Percentiles rank a stretch among this genome's conserved stretches.
phyloP scores from a whole-genome alignment of 2,797 vertebrate species.

The Coregonus sp. region DNA sequence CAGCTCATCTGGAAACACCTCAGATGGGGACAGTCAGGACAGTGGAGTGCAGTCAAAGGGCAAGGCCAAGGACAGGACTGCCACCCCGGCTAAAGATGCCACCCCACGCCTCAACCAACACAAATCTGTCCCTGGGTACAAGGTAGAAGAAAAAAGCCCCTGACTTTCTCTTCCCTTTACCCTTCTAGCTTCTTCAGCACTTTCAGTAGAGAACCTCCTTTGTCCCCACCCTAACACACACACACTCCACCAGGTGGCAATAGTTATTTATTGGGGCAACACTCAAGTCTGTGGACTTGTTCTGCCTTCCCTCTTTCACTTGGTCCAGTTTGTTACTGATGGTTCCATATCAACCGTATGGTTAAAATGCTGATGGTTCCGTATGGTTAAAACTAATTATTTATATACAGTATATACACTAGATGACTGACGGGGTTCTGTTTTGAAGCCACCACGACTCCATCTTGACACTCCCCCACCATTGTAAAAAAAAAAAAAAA shows the following conservation, averaged over 20 bases:
- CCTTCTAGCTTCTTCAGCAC: slow-evolving; percentile 13
- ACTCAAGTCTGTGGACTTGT: too few relatives aligned
- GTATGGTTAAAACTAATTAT: too few relatives aligned
- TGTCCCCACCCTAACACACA: slow-evolving; percentile 1
- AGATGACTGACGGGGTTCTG: too few relatives aligned
- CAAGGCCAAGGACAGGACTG: slow-evolving; percentile 89
- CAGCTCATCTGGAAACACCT: slow-evolving; percentile 93
- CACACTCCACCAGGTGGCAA: slow-evolving; percentile 50
- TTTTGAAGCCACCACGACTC: too few relatives aligned
- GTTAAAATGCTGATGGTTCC: too few relatives aligned
- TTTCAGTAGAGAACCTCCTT: slow-evolving; percentile 40
- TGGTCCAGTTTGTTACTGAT: slow-evolving; percentile 15
- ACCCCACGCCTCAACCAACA: slow-evolving; percentile 86
- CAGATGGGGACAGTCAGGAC: slow-evolving; percentile 95
- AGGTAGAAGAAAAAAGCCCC: slow-evolving; percentile 99
- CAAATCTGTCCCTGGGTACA: slow-evolving; percentile 96
- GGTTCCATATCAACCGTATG: background rate
- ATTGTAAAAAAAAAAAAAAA: too few relatives aligned
- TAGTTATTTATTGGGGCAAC: slow-evolving; percentile 50
- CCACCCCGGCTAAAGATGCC: slow-evolving; percentile 86
- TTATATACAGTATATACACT: too few relatives aligned
- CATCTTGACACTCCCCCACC: too few relatives aligned
- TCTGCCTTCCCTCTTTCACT: background rate
- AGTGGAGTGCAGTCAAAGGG: slow-evolving; percentile 84
- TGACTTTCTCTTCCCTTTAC: slow-evolving; percentile 81